Evolutionary conservation across 1,140 invertebrate species (phyloP).

Genomic region (Drosophila orosa): DNA sequence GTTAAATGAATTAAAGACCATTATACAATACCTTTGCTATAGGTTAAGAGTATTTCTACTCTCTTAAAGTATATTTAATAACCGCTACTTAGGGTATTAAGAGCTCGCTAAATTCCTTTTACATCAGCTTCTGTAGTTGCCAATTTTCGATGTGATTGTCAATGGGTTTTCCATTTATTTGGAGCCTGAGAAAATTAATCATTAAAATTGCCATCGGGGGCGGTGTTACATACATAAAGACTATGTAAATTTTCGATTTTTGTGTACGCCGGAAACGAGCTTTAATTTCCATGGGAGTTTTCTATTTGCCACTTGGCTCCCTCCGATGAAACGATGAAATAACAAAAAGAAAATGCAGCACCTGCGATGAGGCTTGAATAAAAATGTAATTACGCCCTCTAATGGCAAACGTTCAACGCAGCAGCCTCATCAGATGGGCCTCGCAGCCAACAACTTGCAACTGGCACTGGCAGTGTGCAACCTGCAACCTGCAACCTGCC

Average conservation of each 20-base stretch:
- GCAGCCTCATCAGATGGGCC: constrained; percentile 45
- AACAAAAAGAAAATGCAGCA: constrained; percentile 37
- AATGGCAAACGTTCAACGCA: constrained; percentile 46
- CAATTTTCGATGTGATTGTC: constrained; percentile 56
- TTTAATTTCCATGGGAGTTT: constrained; percentile 70
- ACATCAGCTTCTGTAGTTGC: constrained; percentile 15
- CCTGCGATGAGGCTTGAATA: constrained; percentile 59
- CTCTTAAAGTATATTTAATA: background rate
- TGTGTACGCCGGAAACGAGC: constrained; percentile 62
- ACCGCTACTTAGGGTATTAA: constrained; percentile 8
- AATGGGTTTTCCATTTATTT: constrained; percentile 52
- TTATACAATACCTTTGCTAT: background rate
- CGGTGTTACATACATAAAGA: constrained; percentile 6
- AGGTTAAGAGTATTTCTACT: background rate
- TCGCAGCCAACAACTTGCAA: constrained; percentile 18
- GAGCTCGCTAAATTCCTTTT: background rate
- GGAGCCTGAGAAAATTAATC: constrained; percentile 79
- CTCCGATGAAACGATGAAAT: constrained; percentile 23
- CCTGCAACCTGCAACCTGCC: constrained; percentile 28
- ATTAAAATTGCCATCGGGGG: constrained; percentile 67
- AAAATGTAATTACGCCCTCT: constrained; percentile 82
- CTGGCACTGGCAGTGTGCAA: constrained; percentile 17
- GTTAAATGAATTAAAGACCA: too few relatives aligned
- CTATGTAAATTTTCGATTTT: constrained; percentile 62
- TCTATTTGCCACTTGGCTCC: constrained; percentile 37